Evolutionary conservation across 2,888 invertebrate genomes (phyloP), one percentile per base, ranked within the genome.

Genomic region (Fragum whitleyi): DNA sequence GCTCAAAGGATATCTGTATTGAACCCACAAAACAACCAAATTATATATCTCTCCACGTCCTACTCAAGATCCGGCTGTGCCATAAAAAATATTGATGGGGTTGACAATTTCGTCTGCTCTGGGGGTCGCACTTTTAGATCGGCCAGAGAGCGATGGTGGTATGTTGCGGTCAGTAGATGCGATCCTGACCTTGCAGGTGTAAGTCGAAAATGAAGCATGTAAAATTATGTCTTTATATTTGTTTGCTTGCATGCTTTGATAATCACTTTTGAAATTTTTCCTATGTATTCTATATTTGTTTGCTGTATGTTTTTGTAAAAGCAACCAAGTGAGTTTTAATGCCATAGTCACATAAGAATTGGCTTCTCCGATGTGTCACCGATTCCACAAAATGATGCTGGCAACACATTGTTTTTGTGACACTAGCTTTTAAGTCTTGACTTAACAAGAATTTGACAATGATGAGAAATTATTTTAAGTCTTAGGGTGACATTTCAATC

Each of bases 61-160:
- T 86, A 74, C 59, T 77, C 84, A 23, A 81, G 86, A 78, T 92
- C 91, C 16, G 92, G 90, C n/a, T 91, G 93, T 85, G 55, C 73
- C 26, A 74, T 83, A 39, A 68, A 87, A 59, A 77, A 67, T 7
- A 67, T 72, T 6, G 69, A 79, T 32, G 87, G 88, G 14, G 74
- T 82, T 11, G 73, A 77, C 16, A 90, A 88, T 81, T 89, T 90
- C 55, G 84, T 85, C 53, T 94, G 94, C 79, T 55, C 65, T 5
- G 91, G 91, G 3, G 86, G 83, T 42, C 86, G 97, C 71, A 95
- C 96, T 74, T 98, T 98, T 93, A 94, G 96, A 7, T 97, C 97
- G 0, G 95, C 96, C 0, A 95, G 98, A 70, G 97, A 97, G 91
- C 94, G 98, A 39, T 98, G 98, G 98, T 98, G 98, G 98, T 98